phyloP scores from a whole-genome alignment of 2,797 vertebrate species.

The Gorsachius magnificus region DNA sequence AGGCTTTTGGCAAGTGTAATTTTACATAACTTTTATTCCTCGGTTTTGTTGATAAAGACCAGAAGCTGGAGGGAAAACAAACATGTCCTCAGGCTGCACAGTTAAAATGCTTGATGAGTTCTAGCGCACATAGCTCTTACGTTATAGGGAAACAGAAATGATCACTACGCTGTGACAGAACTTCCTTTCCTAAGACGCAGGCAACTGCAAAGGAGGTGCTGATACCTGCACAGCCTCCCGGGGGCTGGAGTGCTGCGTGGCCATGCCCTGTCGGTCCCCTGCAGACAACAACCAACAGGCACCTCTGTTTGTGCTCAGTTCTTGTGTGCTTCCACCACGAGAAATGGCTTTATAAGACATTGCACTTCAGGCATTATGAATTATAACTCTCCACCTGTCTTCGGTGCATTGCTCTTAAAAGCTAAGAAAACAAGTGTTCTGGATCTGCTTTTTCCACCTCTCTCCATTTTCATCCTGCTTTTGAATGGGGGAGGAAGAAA shows the following conservation, averaged over 20 bases:
- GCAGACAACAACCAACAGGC: background rate
- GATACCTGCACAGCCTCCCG: background rate
- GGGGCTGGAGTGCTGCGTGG: background rate
- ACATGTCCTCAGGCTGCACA: background rate
- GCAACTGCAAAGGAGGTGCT: background rate
- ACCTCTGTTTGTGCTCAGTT: background rate
- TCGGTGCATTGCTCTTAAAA: background rate
- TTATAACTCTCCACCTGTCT: background rate
- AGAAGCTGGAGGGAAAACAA: background rate
- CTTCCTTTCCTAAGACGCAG: background rate
- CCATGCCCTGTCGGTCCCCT: background rate
- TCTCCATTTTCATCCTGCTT: background rate
- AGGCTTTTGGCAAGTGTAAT: background rate
- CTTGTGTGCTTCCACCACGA: accelerated
- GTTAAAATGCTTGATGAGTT: background rate
- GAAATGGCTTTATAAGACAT: background rate
- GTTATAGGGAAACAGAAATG: background rate
- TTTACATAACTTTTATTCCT: background rate
- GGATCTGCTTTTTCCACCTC: background rate
- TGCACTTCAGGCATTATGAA: background rate
- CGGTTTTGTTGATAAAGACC: background rate
- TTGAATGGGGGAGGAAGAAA: background rate
- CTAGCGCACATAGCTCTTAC: background rate
- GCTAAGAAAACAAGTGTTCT: background rate
- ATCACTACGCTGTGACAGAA: background rate